These are phyloP conservation scores for Ctenopoma multispine DNA, from an alignment of 2,797 vertebrate species.

Conservation along the genomic window DNA sequence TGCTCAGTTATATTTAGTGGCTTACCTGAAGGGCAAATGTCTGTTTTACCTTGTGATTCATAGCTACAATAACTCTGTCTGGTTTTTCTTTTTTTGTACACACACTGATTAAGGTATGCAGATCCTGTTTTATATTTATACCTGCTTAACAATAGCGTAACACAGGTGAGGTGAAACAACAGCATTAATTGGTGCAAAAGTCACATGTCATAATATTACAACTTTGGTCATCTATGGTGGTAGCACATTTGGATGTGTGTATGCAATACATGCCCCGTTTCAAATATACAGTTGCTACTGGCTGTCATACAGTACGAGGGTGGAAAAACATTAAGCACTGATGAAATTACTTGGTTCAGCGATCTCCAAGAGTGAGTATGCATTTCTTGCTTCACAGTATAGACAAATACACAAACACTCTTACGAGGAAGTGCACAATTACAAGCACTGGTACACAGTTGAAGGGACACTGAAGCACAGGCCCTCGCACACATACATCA, in stretches of 20 bases:
- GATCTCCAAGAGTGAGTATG: constrained; percentile 11
- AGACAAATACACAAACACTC: constrained; percentile 5
- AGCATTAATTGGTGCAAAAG: background rate
- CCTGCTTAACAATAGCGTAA: background rate
- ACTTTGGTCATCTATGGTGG: background rate
- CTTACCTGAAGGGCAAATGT: constrained; percentile 11
- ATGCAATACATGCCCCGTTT: constrained; percentile 1
- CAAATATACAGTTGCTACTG: constrained; percentile 8
- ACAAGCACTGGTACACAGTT: constrained; percentile 16
- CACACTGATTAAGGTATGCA: background rate
- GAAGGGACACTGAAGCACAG: constrained; percentile 29
- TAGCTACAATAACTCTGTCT: background rate
- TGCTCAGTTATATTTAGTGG: constrained; percentile 24
- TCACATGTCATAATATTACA: background rate
- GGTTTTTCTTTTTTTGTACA: background rate
- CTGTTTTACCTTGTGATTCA: background rate
- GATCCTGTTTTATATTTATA: constrained; percentile 5
- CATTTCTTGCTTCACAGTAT: background rate
- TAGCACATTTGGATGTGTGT: constrained; percentile 4
- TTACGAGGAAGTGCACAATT: background rate
- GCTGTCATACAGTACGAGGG: background rate
- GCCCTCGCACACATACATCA: constrained; percentile 31
- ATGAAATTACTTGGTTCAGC: constrained; percentile 31
- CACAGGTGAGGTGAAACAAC: background rate
- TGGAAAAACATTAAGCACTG: background rate